Evolutionary conservation across 2,113 vertebrate species (phyloP).

Genomic region (Leptodactylus fuscus): DNA sequence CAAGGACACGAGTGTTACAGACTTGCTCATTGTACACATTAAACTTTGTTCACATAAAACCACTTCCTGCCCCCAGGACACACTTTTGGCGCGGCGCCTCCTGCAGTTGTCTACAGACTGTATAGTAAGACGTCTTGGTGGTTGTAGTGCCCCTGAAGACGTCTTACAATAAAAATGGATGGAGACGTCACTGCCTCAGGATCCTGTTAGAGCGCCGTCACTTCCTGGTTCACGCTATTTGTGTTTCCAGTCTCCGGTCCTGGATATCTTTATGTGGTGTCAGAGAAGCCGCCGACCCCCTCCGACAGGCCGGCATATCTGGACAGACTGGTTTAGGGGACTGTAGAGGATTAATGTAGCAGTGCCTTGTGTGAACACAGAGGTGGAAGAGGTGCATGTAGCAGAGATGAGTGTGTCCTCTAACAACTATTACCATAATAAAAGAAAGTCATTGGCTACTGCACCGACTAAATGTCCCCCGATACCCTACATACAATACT

Average conservation of each 20-base stretch:
- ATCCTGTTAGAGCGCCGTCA: slow-evolving; percentile 23
- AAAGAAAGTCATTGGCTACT: no score
- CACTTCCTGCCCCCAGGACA: background rate
- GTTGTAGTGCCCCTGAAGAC: background rate
- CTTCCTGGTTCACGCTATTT: slow-evolving; percentile 21
- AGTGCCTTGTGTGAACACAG: no score
- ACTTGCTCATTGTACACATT: no score
- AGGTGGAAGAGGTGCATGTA: no score
- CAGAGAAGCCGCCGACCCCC: background rate
- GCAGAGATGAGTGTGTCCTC: no score
- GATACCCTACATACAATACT: no score
- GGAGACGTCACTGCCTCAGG: background rate
- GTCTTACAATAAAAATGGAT: background rate
- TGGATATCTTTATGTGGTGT: background rate
- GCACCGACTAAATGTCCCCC: no score
- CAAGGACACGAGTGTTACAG: no score
- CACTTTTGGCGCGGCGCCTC: background rate
- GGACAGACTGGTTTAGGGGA: background rate
- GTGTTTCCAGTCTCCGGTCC: slow-evolving; percentile 20
- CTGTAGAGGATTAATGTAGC: no score
- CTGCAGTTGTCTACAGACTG: background rate
- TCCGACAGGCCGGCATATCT: no score
- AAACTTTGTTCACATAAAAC: no score
- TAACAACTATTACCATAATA: no score
- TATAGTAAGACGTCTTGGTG: background rate